phyloP scores from a whole-genome alignment of 2,113 vertebrate species.

The Otolemur garnettii region DNA sequence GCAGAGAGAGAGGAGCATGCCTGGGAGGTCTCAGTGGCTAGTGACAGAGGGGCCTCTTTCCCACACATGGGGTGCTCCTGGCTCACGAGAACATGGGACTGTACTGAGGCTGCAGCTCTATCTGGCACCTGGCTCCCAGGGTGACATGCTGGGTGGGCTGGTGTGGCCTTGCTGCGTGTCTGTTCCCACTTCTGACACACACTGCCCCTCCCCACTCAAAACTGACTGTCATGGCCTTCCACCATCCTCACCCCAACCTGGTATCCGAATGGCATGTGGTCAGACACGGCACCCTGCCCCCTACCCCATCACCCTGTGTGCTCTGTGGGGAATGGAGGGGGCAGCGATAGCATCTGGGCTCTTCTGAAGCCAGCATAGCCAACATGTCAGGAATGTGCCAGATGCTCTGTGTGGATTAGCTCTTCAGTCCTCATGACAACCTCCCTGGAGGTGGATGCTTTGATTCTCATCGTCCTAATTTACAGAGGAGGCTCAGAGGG shows the following conservation, averaged over 20 bases:
- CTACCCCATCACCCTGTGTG: no score
- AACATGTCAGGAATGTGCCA: no score
- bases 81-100: not conserved
- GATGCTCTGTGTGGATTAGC: not conserved
- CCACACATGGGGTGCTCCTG: not conserved
- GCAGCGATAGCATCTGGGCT: not conserved
- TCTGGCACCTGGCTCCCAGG: not conserved
- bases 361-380: not conserved
- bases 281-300: not conserved
- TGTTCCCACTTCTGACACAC: not conserved
- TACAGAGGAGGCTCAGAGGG: not conserved
- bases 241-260: not conserved
- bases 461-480: not conserved
- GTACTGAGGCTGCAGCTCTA: accelerated
- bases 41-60: not conserved
- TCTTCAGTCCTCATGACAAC: not conserved
- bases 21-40: not conserved
- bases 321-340: not conserved
- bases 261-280: conserved; percentile 36
- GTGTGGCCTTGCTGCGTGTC: not conserved
- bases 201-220: not conserved
- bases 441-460: not conserved
- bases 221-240: not conserved
- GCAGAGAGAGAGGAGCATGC: no score
- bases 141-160: not conserved